Evolutionary conservation across 2,888 invertebrate species (phyloP).

Genomic region (Scaptomyza polygonia): DNA sequence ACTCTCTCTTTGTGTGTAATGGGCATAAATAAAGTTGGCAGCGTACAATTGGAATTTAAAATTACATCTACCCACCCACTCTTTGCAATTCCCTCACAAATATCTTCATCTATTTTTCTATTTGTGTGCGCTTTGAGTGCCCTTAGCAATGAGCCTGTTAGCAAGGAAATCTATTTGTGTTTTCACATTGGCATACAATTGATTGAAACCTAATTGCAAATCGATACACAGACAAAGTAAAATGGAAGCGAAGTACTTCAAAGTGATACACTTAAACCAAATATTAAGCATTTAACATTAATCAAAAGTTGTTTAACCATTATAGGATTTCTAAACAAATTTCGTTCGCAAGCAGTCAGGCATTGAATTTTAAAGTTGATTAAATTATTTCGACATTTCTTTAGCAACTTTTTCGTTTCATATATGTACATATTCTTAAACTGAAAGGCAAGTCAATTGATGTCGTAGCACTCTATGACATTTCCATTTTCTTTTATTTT

Average conservation of each 20-base stretch:
- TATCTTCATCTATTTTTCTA: background rate
- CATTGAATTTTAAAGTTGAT: background rate
- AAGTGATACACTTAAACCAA: constrained; percentile 17
- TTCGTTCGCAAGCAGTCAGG: no score
- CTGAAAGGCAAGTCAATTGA: background rate
- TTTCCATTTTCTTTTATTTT: constrained; percentile 16
- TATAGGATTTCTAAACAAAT: background rate
- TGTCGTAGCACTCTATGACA: background rate
- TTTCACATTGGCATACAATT: constrained; percentile 47
- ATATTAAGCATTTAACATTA: background rate
- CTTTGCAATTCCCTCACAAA: background rate
- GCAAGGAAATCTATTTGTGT: constrained; percentile 49
- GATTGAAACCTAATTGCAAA: constrained; percentile 64
- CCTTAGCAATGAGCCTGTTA: constrained; percentile 4
- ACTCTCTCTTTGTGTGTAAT: constrained; percentile 15
- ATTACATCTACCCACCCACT: background rate
- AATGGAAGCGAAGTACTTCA: constrained; percentile 42
- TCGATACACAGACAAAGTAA: constrained; percentile 37
- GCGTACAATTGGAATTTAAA: constrained; percentile 61
- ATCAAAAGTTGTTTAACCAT: background rate
- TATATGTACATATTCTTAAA: background rate
- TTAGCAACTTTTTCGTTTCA: background rate
- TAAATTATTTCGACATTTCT: background rate
- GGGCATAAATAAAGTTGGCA: constrained; percentile 53
- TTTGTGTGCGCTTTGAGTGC: background rate